Base-by-base conservation (phyloP, 2,797 vertebrate species). In the Distichodus sexfasciatus region DNA sequence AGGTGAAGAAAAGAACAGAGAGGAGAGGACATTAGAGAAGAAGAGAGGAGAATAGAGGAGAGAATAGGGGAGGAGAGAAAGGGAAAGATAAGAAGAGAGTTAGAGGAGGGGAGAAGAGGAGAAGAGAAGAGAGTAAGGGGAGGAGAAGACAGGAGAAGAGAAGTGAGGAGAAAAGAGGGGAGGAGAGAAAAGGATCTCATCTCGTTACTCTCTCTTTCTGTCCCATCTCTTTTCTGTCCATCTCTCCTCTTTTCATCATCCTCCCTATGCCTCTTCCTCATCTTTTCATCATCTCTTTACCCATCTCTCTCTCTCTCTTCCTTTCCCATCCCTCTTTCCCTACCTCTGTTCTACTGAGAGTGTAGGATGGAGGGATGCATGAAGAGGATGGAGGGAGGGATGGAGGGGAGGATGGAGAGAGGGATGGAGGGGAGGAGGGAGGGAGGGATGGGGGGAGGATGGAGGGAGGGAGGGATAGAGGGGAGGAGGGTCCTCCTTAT, bases 341-440 rank as follows among this genome's bases (percentile, higher is more conserved):
- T 54, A 7, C 19, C 8, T 28, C 44, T 60, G 11, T 72, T 64
- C n/a, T n/a, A n/a, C n/a, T n/a, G n/a, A 60, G 46, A 40, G 55
- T 41, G 62, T 29, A 47, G 46, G 67, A 24, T 24, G 41, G 50
- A 6, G 65, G 50, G 60, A 57, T 35, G 43, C 51, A 29, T 54
- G 47, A 33, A 38, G 66, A 46, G 61, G 44, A 54, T n/a, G 51
- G 60, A 40, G 24, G 51, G 66, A 7, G 66, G 46, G 55, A 47
- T 64, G 58, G 46, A 40, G 55, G 41, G 62, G 29, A 47, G 46
- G 67, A 24, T 24, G 41, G 50, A 6, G 65, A 55, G 60, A 57
- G 41, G 43, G 57, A 29, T 54, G 47, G 36, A 38, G 66, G 38
- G 61, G 44, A 54, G 51, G 60, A 40, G 24, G 51, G 66, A 7